Percentiles rank a stretch among this genome's conserved stretches.
Evolutionary conservation across 2,888 invertebrate genomes (phyloP).

Genomic region (Chrysolina americana): DNA sequence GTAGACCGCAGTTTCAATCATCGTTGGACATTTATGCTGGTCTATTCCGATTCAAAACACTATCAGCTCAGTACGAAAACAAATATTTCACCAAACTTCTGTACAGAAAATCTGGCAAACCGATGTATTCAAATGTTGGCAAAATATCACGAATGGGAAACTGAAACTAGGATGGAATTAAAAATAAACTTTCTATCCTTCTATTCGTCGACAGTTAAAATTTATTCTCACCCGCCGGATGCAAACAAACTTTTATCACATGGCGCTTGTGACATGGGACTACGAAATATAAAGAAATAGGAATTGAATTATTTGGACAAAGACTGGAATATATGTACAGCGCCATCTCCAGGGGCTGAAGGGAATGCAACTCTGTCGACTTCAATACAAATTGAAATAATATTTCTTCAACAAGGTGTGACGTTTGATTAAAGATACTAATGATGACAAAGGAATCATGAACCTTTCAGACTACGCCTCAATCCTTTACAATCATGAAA

Average conservation of each 20-base stretch:
- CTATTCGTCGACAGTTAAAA: constrained; percentile 20
- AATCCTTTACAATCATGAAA: too few relatives aligned
- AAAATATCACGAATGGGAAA: constrained; percentile 22
- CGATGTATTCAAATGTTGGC: constrained; percentile 31
- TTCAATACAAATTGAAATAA: too few relatives aligned
- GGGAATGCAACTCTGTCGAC: too few relatives aligned
- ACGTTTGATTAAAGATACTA: too few relatives aligned
- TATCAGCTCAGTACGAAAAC: background rate
- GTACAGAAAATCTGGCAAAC: constrained; percentile 19
- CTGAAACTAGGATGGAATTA: constrained; percentile 16
- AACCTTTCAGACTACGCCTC: too few relatives aligned
- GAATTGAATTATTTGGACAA: background rate
- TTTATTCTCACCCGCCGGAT: constrained; percentile 20
- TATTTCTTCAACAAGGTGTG: too few relatives aligned
- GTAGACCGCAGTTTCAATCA: constrained; percentile 9
- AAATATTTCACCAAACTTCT: constrained; percentile 26
- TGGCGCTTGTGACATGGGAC: constrained; percentile 5
- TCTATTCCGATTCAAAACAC: background rate
- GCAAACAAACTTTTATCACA: constrained; percentile 27
- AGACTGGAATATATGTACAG: too few relatives aligned
- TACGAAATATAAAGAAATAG: background rate
- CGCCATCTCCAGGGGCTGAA: too few relatives aligned
- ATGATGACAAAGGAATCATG: too few relatives aligned
- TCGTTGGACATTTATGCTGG: background rate
- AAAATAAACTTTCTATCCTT: constrained; percentile 29